Evolutionary conservation across 2,797 vertebrate genomes (phyloP).

Genomic region (Lophotriccus pileatus): DNA sequence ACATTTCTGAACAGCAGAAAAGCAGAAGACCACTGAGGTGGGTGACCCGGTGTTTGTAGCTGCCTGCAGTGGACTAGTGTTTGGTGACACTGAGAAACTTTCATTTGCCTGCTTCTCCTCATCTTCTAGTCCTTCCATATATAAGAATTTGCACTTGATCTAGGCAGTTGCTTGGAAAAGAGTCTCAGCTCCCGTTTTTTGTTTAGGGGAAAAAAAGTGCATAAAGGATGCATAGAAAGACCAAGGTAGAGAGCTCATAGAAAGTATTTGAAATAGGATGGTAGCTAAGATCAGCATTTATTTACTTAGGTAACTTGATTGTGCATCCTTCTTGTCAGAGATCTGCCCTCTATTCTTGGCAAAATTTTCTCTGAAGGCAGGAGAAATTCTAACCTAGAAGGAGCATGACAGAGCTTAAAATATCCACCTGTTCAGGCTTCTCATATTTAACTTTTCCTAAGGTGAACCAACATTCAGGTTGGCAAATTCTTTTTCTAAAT

Average conservation of each 20-base stretch:
- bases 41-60: background rate
- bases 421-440: background rate
- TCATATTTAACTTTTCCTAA: background rate
- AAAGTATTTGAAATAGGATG: background rate
- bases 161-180: background rate
- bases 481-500: background rate
- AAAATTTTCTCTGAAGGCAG: background rate
- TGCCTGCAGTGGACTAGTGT: background rate
- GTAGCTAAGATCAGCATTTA: background rate
- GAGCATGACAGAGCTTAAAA: background rate
- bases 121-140: background rate
- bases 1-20: background rate
- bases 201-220: accelerated
- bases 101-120: background rate
- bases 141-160: background rate
- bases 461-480: background rate
- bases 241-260: background rate
- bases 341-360: background rate
- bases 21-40: background rate
- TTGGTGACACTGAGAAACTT: background rate
- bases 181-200: background rate
- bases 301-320: background rate
- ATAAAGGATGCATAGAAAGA: background rate
- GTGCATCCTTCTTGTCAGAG: background rate
- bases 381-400: background rate